These are phyloP conservation scores for Pelosia muscerda DNA, from an alignment of 2,888 invertebrate genomes.

Conservation along the genomic window DNA sequence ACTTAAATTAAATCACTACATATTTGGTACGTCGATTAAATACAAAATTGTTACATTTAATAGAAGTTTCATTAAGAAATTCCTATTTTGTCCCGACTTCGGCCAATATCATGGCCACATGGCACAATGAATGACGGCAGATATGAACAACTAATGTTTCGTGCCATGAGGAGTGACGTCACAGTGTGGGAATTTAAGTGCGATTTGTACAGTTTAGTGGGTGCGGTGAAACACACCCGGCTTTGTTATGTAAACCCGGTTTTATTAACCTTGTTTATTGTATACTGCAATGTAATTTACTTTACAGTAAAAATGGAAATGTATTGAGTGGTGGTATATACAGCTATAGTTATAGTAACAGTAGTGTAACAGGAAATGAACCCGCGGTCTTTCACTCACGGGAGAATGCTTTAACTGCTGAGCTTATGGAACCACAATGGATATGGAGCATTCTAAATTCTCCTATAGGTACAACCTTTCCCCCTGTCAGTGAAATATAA, in stretches of 20 bases:
- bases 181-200: conserved; percentile 62
- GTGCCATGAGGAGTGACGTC: conserved; percentile 69
- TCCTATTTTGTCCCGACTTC: background rate
- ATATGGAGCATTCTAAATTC: no score
- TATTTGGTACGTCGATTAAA: background rate
- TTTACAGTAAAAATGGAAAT: no score
- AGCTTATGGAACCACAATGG: no score
- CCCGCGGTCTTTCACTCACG: no score
- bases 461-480: no score
- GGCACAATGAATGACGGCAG: conserved; percentile 53
- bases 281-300: background rate
- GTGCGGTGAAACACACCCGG: conserved; percentile 46
- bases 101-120: conserved; percentile 42
- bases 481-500: no score
- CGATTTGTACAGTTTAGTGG: conserved; percentile 62
- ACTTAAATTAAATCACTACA: no score
- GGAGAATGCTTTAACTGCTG: no score
- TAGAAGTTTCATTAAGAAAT: background rate
- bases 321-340: no score
- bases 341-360: no score
- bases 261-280: background rate
- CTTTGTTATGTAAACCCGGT: conserved; percentile 19
- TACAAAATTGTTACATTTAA: no score
- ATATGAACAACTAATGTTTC: conserved; percentile 68
- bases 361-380: no score